phyloP scores from a whole-genome alignment of 2,888 invertebrate species.

The Cerastis rubricosa region DNA sequence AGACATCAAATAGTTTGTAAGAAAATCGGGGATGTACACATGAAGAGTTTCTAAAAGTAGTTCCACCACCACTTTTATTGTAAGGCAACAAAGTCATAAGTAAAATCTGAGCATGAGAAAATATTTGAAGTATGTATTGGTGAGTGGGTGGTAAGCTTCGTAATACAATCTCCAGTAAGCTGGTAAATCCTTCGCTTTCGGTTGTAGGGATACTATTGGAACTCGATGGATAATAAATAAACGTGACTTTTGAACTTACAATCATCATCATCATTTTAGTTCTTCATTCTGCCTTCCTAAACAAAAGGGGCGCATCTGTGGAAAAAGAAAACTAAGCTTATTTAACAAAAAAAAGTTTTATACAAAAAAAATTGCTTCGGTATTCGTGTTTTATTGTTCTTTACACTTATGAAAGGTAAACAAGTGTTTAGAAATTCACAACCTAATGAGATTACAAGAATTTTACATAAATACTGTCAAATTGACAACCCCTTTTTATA shows the following conservation, averaged over 20 bases:
- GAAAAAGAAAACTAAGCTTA: not conserved
- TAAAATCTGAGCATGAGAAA: slow-evolving; percentile 30
- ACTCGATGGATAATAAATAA: slow-evolving; percentile 6
- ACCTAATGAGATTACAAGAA: not conserved
- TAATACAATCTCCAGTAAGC: slow-evolving; percentile 39
- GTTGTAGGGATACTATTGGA: slow-evolving; percentile 10
- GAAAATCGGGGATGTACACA: not conserved
- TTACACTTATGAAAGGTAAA: not conserved
- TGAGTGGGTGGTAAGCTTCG: slow-evolving; percentile 29
- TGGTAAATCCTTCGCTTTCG: slow-evolving; percentile 41
- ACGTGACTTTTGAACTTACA: not conserved
- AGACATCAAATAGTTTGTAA: not conserved
- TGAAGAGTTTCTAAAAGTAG: not conserved
- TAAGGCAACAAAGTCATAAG: slow-evolving; percentile 5
- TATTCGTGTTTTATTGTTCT: not conserved
- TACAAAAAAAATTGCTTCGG: not conserved
- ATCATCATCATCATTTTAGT: not conserved
- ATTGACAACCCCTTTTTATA: too few species aligned
- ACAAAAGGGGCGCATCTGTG: not conserved
- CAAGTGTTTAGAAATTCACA: not conserved
- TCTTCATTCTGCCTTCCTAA: not conserved
- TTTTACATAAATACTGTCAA: too few species aligned
- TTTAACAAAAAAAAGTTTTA: not conserved
- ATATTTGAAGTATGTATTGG: slow-evolving; percentile 43
- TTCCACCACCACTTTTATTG: not conserved